These are phyloP conservation scores for Proterorhinus semilunaris DNA, from an alignment of 2,113 vertebrate genomes.

Conservation along the genomic window DNA sequence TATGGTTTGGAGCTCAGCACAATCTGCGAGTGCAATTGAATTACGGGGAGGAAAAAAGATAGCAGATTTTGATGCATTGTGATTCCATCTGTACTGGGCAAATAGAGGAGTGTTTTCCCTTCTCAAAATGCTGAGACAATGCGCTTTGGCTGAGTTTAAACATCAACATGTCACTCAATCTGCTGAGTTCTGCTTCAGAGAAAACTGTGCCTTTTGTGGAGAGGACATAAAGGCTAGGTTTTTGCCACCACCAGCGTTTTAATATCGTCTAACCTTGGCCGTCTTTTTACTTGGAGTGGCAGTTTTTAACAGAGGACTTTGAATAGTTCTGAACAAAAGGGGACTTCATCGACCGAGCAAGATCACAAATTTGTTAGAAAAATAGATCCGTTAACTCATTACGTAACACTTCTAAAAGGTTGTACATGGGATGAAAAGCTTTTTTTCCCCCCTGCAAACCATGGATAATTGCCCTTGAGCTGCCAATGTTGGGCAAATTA, in stretches of 20 bases:
- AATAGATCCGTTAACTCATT: no score
- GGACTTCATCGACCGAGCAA: neutral
- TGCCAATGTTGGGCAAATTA: no score
- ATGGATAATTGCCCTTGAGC: no score
- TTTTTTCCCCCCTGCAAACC: no score
- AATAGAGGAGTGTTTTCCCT: slow-evolving; percentile 8
- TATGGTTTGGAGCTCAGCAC: slow-evolving; percentile 7
- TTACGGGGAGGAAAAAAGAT: neutral
- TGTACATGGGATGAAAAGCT: no score
- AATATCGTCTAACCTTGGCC: neutral
- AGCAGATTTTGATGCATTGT: neutral
- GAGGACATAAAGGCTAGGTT: neutral
- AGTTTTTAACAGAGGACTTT: neutral
- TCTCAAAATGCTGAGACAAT: slow-evolving; percentile 9
- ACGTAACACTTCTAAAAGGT: no score
- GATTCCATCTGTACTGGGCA: slow-evolving; percentile 14
- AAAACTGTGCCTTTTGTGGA: neutral
- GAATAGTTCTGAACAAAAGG: neutral
- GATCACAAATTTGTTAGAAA: no score
- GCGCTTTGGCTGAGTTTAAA: slow-evolving; percentile 4
- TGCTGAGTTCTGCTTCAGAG: neutral
- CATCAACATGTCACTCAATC: neutral
- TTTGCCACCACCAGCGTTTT: neutral
- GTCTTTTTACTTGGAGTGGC: neutral
- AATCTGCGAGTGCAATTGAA: slow-evolving; percentile 11